phyloP scores from a whole-genome alignment of 2,113 vertebrate species.

The Eolophus roseicapilla region DNA sequence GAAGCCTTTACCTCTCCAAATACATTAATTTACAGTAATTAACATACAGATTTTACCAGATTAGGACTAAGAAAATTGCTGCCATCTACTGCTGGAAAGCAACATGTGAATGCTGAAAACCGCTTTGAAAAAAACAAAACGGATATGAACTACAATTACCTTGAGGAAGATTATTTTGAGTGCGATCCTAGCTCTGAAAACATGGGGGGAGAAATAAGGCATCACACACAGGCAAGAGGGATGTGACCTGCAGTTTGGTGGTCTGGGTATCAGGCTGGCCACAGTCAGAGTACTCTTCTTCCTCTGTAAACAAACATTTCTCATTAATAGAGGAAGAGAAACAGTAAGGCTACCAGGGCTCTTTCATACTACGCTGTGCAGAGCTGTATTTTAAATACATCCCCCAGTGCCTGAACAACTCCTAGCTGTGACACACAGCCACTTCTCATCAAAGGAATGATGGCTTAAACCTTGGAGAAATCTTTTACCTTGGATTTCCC shows the following conservation, averaged over 20 bases:
- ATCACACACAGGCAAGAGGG: not conserved
- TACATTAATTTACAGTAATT: not conserved
- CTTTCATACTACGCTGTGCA: not conserved
- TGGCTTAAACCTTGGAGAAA: not conserved
- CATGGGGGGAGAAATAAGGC: fast-evolving
- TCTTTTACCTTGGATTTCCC: not conserved
- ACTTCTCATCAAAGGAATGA: not conserved
- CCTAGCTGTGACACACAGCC: not conserved
- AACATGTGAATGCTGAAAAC: not conserved
- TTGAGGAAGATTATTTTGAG: not conserved
- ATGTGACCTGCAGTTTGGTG: not conserved
- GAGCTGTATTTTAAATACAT: not conserved
- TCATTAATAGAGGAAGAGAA: not conserved
- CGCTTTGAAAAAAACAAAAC: not conserved
- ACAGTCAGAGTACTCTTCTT: not conserved
- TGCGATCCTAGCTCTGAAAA: not conserved
- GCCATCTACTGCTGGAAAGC: constrained; percentile 68
- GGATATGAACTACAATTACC: not conserved
- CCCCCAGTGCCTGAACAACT: not conserved
- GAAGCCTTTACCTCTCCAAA: not conserved
- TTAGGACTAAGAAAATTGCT: constrained; percentile 65
- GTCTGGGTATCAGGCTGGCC: not conserved
- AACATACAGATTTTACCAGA: not conserved
- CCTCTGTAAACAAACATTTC: not conserved
- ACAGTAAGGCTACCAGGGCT: not conserved